Conservation (phyloP, 2,113 vertebrate genomes). For the Sceloporus tristichus region DNA sequence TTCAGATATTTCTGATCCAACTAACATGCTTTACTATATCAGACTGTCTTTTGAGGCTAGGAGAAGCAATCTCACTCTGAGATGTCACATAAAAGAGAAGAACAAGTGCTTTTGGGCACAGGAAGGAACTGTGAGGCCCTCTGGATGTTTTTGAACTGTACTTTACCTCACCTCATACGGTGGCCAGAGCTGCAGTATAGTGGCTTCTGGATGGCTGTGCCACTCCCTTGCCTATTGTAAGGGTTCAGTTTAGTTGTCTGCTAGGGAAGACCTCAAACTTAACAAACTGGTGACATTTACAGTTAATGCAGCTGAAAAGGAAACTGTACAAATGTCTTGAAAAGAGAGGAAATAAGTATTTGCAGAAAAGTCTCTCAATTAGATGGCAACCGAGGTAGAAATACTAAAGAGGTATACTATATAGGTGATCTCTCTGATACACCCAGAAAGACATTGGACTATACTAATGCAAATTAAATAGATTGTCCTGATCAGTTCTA, state of each 20-base stretch:
- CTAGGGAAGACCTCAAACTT: not conserved
- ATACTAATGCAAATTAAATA: slow-evolving; percentile 1
- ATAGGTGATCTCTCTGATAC: slow-evolving; percentile 29
- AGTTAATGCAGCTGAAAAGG: not conserved
- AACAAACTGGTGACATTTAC: not conserved
- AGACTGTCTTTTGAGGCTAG: not conserved
- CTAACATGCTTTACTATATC: not conserved
- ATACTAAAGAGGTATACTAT: slow-evolving; percentile 34
- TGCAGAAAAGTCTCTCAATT: slow-evolving; percentile 28
- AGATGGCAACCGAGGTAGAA: slow-evolving; percentile 35
- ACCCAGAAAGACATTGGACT: slow-evolving; percentile 37
- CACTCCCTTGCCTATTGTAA: not conserved
- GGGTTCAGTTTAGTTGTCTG: not conserved
- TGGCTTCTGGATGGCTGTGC: no score
- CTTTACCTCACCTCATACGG: not conserved
- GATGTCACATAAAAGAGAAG: no score
- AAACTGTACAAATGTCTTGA: not conserved
- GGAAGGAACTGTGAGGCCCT: no score
- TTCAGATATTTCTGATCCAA: not conserved
- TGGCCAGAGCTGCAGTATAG: no score
- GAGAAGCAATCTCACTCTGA: not conserved
- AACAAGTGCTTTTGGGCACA: no score
- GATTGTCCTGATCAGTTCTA: not conserved
- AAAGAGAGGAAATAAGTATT: slow-evolving; percentile 5
- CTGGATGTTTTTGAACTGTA: no score